Conservation (phyloP, 2,888 invertebrate species). For the Hoplodrina blanda region DNA sequence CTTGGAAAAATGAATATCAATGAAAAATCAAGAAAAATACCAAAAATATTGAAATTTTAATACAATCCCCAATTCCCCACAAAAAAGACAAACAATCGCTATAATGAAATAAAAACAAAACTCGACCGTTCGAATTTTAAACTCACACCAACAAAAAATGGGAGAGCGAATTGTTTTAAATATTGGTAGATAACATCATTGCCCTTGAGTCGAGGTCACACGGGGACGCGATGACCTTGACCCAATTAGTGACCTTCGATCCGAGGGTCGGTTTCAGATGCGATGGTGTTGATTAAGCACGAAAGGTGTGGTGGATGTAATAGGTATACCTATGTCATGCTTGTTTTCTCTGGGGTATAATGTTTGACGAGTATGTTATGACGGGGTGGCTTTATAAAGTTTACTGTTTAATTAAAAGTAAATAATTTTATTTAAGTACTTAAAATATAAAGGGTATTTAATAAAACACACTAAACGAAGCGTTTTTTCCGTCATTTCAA, state of each 20-base stretch:
- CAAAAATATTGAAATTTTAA: too few species aligned
- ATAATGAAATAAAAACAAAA: conserved; percentile 22
- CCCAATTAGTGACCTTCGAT: conserved; percentile 57
- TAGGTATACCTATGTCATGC: not conserved
- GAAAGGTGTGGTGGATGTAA: conserved; percentile 31
- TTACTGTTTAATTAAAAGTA: too few species aligned
- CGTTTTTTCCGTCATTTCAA: too few species aligned
- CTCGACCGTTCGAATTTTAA: conserved; percentile 18
- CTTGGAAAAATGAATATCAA: too few species aligned
- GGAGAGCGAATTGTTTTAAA: conserved; percentile 28
- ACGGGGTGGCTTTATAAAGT: too few species aligned
- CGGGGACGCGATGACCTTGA: conserved; percentile 33
- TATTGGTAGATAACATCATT: conserved; percentile 30
- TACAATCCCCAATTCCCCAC: not conserved
- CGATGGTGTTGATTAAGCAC: conserved; percentile 53
- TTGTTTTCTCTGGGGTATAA: not conserved
- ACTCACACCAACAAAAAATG: conserved; percentile 12
- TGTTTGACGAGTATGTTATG: not conserved
- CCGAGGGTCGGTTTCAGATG: conserved; percentile 33
- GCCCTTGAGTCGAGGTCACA: conserved; percentile 49
- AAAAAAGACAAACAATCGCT: not conserved
- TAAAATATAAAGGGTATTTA: too few species aligned
- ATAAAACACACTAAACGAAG: too few species aligned
- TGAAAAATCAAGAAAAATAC: too few species aligned
- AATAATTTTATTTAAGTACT: too few species aligned